Base-by-base conservation (phyloP, 92 coral and sea anemone species). In the Epizoanthus stellaris region DNA sequence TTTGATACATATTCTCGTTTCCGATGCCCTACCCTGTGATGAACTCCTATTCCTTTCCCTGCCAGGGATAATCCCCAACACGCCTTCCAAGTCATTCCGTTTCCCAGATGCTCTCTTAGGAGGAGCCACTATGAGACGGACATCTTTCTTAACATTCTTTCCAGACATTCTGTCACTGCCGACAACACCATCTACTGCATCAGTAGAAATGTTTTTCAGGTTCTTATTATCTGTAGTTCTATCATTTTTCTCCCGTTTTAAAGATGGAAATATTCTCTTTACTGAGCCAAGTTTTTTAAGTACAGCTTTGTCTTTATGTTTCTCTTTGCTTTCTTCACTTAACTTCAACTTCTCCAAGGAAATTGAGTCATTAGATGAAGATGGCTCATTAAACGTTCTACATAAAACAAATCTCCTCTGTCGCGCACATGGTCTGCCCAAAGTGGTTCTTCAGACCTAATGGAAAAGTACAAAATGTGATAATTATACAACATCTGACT, bases 41-140 rank as follows among this genome's bases (percentile, higher is more conserved):
- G 84, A 6, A 63, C 92, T 82, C n/a, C 93, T 87, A 20, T 89
- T 85, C 67, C 93, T 97, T 76, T 92, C 95, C 73, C 94, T 86
- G 40, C 98, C 95, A 23, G 99, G 99, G 42, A 97, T 97, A 19
- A 97, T 97, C 13, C 99, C 99, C 47, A 97, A 85, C 49, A 97
- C 82, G 3, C 96, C 91, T 77, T 97, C 99, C 45, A 97, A 65
- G 77, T 93, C 96, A 81, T 97, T 92, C 72, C 92, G 80, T 40
- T 89, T 68, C 45, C 96, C 95, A 7, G 99, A 89, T 25, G 93
- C 92, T 12, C 81, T 93, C 83, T 91, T 94, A 54, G 95, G 97
- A 75, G 99, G 99, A 13, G 88, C 79, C 2, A 97, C 99, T 63
- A 91, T 93, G 5, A 97, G 86, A 59, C 92, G 91, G 16, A 97